These are phyloP conservation scores for Phataginus tricuspis DNA, from an alignment of 2,797 vertebrate species.

Conservation along the genomic window DNA sequence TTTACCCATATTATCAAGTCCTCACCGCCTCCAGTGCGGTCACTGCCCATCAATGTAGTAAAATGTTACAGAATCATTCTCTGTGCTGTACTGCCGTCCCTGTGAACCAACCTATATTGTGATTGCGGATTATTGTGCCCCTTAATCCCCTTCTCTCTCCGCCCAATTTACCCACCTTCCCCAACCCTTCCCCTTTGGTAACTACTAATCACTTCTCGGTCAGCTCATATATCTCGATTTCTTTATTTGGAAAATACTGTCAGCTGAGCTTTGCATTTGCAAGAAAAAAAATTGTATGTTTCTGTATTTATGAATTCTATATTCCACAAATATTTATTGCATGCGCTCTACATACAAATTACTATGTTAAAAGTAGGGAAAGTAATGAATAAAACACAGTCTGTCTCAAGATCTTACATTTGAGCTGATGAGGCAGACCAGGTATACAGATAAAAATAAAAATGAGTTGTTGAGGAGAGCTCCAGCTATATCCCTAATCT, in stretches of 20 bases:
- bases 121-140: too few species aligned
- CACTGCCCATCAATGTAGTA: too few species aligned
- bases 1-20: too few species aligned
- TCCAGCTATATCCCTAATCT: neutral
- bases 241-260: constrained; percentile 4
- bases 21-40: too few species aligned
- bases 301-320: neutral
- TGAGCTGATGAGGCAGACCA: neutral
- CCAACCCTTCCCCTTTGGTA: too few species aligned
- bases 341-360: neutral
- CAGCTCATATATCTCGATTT: neutral
- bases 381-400: constrained; percentile 26
- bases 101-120: too few species aligned
- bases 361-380: neutral
- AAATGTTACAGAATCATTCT: too few species aligned
- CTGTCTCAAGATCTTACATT: neutral
- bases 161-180: too few species aligned
- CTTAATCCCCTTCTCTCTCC: too few species aligned
- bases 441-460: constrained; percentile 29
- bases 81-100: too few species aligned
- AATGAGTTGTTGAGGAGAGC: neutral
- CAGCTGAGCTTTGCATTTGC: neutral
- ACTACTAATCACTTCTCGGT: too few species aligned
- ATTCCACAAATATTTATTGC: neutral
- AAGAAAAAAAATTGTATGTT: neutral